Evolutionary conservation across 2,888 invertebrate genomes (phyloP).

Genomic region (Luffia ferchaultella): DNA sequence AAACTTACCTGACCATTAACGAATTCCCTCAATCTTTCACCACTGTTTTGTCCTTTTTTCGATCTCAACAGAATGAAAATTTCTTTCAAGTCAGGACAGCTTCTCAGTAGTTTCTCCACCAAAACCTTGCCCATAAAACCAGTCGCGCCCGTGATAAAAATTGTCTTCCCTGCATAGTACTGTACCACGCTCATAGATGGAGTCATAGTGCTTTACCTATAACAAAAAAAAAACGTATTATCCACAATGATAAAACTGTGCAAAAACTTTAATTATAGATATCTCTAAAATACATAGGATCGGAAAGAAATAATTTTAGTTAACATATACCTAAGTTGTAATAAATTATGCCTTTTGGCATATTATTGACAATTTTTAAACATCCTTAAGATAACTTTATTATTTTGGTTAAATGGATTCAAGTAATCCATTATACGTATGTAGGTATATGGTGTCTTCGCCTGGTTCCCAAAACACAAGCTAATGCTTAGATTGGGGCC

Average conservation of each 20-base stretch:
- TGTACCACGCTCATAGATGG: slow-evolving; percentile 33
- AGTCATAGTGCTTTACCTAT: neutral
- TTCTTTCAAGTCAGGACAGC: slow-evolving; percentile 72
- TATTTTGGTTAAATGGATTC: no score
- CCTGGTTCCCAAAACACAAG: no score
- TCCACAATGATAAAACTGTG: neutral
- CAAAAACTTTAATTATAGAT: neutral
- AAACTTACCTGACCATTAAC: slow-evolving; percentile 57
- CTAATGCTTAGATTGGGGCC: no score
- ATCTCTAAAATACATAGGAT: neutral
- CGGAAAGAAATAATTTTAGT: no score
- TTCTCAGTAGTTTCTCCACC: slow-evolving; percentile 77
- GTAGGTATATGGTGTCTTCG: no score
- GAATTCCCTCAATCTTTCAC: slow-evolving; percentile 68
- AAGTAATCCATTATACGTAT: no score
- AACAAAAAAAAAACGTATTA: neutral
- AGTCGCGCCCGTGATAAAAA: slow-evolving; percentile 84
- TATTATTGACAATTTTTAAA: no score
- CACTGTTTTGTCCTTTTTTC: slow-evolving; percentile 72
- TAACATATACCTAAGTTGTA: no score
- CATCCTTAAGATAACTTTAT: no score
- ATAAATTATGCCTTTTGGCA: no score
- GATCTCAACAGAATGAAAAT: slow-evolving; percentile 78
- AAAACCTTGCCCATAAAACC: slow-evolving; percentile 88
- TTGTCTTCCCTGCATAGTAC: slow-evolving; percentile 65